Percentiles rank a stretch among this genome's conserved stretches.
Evolutionary conservation across 2,113 vertebrate species (phyloP).

Genomic region (Sprattus sprattus): DNA sequence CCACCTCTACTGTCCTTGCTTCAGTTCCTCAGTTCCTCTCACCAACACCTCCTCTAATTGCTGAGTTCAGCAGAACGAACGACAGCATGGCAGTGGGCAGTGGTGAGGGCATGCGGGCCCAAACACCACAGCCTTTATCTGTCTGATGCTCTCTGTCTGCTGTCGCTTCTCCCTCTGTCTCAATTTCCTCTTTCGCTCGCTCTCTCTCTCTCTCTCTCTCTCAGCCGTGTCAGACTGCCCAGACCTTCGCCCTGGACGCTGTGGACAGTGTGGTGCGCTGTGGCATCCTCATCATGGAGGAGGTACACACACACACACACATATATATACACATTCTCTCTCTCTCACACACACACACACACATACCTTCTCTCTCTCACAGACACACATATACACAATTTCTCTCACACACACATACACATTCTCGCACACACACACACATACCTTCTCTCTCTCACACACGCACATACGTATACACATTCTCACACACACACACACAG

Average conservation of each 20-base stretch:
- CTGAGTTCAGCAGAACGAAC: not conserved
- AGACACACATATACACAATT: no score
- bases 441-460: not conserved
- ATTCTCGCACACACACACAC: not conserved
- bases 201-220: not conserved
- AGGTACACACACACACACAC: slow-evolving; percentile 71
- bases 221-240: slow-evolving; percentile 84
- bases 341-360: not conserved
- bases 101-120: no score
- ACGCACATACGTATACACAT: not conserved
- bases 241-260: slow-evolving; percentile 75
- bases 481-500: not conserved
- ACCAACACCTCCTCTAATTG: not conserved
- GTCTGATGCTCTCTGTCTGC: not conserved
- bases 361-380: not conserved
- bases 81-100: not conserved
- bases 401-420: not conserved
- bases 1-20: no score
- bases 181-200: not conserved
- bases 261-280: slow-evolving; percentile 86
- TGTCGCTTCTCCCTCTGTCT: no score
- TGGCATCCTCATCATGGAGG: slow-evolving; percentile 83
- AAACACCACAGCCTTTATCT: no score
- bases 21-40: not conserved
- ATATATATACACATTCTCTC: no score